Evolutionary conservation across 2,888 invertebrate species (phyloP).

Genomic region (Andrena fulva): DNA sequence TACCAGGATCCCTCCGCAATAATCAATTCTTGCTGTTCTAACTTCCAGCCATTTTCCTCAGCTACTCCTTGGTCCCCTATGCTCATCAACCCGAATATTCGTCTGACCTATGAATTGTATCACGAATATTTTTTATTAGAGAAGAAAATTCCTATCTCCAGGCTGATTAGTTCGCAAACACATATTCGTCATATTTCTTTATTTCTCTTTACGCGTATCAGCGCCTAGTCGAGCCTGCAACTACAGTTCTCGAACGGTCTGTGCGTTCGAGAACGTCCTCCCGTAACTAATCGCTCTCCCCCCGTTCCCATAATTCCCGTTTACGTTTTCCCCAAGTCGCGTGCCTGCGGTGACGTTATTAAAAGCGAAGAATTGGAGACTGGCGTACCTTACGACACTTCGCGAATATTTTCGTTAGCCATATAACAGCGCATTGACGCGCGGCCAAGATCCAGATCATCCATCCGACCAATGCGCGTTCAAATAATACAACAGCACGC

Average conservation of each 20-base stretch:
- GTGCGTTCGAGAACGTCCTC: slow-evolving; percentile 5
- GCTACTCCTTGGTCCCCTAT: no score
- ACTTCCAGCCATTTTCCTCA: background rate
- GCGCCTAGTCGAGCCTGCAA: background rate
- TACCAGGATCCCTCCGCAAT: no score
- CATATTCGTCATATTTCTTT: background rate
- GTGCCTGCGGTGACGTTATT: slow-evolving; percentile 40
- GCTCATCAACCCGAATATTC: no score
- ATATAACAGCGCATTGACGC: slow-evolving; percentile 55
- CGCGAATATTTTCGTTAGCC: slow-evolving; percentile 46
- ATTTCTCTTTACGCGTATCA: background rate
- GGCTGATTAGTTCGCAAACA: background rate
- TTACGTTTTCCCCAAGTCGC: background rate
- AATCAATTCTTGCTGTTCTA: background rate
- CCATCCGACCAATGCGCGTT: slow-evolving; percentile 46
- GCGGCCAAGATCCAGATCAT: slow-evolving; percentile 51
- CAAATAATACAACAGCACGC: slow-evolving; percentile 32
- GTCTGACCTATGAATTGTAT: no score
- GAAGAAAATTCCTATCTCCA: background rate
- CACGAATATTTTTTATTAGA: background rate
- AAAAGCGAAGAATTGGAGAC: slow-evolving; percentile 53
- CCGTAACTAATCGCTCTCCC: slow-evolving; percentile 31
- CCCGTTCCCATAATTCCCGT: background rate
- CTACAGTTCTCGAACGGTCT: background rate
- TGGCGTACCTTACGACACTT: slow-evolving; percentile 51